Evolutionary conservation across 2,888 invertebrate genomes (phyloP), one percentile per base, ranked within the genome.

Genomic region (Rhagium mordax): DNA sequence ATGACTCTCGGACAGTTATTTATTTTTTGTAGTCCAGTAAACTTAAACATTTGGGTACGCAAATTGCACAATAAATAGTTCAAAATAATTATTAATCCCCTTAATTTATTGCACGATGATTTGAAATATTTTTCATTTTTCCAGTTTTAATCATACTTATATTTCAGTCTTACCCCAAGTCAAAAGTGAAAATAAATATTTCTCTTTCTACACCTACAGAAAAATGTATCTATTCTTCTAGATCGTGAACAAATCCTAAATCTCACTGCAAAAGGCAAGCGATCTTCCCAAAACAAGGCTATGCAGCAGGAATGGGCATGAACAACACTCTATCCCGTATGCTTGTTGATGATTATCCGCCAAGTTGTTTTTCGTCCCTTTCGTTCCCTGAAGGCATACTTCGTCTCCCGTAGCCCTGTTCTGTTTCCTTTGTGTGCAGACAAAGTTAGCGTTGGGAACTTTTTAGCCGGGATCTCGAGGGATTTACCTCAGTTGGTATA

Each of bases 391-490:
- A 68, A 59, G 59, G 16, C 61, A 67, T 70, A 68, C 65, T 66
- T 77, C 71, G 78, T 79, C 78, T 77, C 81, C 79, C 79, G 70
- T 75, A 75, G 76, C 74, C 76, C 81, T 75, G 79, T 82, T 82
- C 78, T 78, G 79, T 81, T 84, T 81, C 82, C 82, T 84, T 83
- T 85, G 84, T 84, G 84, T 81, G 83, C 81, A 79, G 81, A 83
- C 81, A 80, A 85, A 84, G 84, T 84, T 85, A 83, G 83, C 82
- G 85, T 82, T 78, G 79, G 83, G 83, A 85, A 85, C 84, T 86
- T 85, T 85, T 84, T 84, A 84, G 84, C 83, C 80, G 78, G 79
- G 79, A 79, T 85, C 84, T 79, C 84, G 33, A 51, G 85, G 86
- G 86, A 85, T 85, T 85, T 84, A 84, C 83, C 83, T 79, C 81